phyloP scores from a whole-genome alignment of 1,140 invertebrate genomes.

The Leptinotarsa texana region DNA sequence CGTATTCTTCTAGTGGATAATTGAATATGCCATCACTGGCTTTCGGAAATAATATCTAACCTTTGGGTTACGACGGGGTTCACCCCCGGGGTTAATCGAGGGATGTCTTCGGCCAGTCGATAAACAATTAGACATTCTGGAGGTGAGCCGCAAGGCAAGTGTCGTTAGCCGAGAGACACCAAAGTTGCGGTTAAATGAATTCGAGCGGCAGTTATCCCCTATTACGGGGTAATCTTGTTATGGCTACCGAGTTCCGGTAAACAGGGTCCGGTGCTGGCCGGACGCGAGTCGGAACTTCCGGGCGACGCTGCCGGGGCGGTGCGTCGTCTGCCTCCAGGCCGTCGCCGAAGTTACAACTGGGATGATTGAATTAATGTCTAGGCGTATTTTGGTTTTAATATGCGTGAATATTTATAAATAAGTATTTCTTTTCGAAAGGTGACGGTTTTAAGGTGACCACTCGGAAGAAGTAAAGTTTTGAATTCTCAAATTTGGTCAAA shows the following conservation, averaged over 20 bases:
- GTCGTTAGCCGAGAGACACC: slow-evolving; percentile 38
- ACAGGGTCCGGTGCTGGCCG: slow-evolving; percentile 33
- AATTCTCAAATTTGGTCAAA: too few relatives aligned
- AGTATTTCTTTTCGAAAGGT: too few relatives aligned
- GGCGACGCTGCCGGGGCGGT: slow-evolving; percentile 16
- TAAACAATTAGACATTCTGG: slow-evolving; percentile 41
- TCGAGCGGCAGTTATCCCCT: slow-evolving; percentile 48
- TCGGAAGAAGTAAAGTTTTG: too few relatives aligned
- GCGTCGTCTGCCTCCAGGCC: slow-evolving; percentile 13
- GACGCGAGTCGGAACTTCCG: slow-evolving; percentile 25
- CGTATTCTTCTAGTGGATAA: too few relatives aligned
- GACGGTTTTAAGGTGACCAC: too few relatives aligned
- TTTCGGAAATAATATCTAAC: too few relatives aligned
- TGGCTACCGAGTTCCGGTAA: slow-evolving; percentile 47
- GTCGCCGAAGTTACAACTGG: slow-evolving; percentile 2
- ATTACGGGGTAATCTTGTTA: slow-evolving; percentile 51
- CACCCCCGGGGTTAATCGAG: neutral
- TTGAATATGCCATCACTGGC: too few relatives aligned
- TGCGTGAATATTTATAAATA: too few relatives aligned
- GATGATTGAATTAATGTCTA: neutral
- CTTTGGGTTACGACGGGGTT: neutral
- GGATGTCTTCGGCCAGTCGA: slow-evolving; percentile 10
- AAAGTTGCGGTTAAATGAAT: slow-evolving; percentile 47
- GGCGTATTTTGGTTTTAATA: neutral
- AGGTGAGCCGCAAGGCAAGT: slow-evolving; percentile 34